phyloP scores from a whole-genome alignment of 2,888 invertebrate genomes.

The Heliothis peltigera region DNA sequence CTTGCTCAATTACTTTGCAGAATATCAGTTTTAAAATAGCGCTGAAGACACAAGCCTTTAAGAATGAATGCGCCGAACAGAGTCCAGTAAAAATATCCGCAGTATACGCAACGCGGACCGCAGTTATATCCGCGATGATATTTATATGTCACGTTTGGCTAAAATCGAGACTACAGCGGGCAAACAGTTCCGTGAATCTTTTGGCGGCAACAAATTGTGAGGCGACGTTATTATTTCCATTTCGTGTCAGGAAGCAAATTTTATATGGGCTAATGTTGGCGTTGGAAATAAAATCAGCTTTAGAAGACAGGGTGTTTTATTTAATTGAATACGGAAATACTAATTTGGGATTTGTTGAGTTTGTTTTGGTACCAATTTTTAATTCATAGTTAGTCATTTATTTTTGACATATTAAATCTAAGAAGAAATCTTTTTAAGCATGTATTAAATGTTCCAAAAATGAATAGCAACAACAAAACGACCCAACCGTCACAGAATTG shows the following conservation, averaged over 20 bases:
- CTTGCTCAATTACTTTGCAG: no score
- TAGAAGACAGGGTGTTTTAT: background rate
- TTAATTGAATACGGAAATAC: background rate
- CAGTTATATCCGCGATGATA: slow-evolving; percentile 35
- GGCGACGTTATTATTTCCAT: slow-evolving; percentile 18
- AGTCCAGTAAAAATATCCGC: slow-evolving; percentile 63
- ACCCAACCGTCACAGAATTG: slow-evolving; percentile 3
- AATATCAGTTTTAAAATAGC: background rate
- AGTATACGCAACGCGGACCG: slow-evolving; percentile 46
- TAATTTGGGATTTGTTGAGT: background rate
- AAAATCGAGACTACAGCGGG: slow-evolving; percentile 39
- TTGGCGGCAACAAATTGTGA: slow-evolving; percentile 37
- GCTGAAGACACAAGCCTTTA: slow-evolving; percentile 25
- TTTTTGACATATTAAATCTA: no score
- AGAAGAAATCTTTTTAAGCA: no score
- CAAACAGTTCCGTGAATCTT: slow-evolving; percentile 31
- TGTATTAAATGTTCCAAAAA: no score
- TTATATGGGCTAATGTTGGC: slow-evolving; percentile 23
- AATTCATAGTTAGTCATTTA: no score
- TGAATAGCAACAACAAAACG: background rate
- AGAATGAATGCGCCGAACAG: slow-evolving; percentile 46
- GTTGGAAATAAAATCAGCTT: background rate
- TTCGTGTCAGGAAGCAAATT: slow-evolving; percentile 37
- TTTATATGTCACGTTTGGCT: slow-evolving; percentile 38
- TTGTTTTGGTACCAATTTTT: background rate